These are phyloP conservation scores for Podocnemis expansa DNA, from an alignment of 2,113 vertebrate species.

Conservation along the genomic window DNA sequence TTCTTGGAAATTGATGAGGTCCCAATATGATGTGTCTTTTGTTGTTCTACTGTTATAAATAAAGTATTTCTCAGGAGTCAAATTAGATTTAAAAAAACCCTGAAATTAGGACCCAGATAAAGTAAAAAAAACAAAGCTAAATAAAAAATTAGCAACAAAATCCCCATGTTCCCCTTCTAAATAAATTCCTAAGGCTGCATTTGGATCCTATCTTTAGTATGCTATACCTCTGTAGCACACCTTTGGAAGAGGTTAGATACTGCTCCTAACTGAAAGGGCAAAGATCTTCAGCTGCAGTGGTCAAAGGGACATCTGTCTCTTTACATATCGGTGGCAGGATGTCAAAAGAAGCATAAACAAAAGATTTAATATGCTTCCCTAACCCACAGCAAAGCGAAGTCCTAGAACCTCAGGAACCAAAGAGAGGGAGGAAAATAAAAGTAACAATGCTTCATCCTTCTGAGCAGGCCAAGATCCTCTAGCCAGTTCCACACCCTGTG, in stretches of 20 bases:
- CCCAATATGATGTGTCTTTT: not conserved
- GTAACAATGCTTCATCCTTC: not conserved
- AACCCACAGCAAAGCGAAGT: not conserved
- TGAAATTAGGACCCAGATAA: not conserved
- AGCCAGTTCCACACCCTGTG: not conserved
- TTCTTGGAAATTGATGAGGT: not conserved
- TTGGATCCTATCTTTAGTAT: not conserved
- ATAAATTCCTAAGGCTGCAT: not conserved
- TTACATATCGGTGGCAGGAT: not conserved
- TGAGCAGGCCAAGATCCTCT: not conserved
- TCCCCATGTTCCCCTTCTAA: not conserved
- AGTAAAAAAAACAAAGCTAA: not conserved
- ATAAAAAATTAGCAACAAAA: not conserved
- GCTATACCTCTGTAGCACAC: not conserved
- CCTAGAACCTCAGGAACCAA: not conserved
- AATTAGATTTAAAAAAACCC: not conserved
- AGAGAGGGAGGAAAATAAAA: not conserved
- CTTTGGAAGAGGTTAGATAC: not conserved
- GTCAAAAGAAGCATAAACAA: no score
- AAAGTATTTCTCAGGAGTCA: not conserved
- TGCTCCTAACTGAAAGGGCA: not conserved
- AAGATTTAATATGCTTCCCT: not conserved
- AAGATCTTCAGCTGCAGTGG: not conserved
- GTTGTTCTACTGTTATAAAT: not conserved
- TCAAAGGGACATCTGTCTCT: not conserved